Evolutionary conservation across 2,888 invertebrate species (phyloP), one percentile per base, ranked within the genome.

Genomic region (Cephalotes varians): DNA sequence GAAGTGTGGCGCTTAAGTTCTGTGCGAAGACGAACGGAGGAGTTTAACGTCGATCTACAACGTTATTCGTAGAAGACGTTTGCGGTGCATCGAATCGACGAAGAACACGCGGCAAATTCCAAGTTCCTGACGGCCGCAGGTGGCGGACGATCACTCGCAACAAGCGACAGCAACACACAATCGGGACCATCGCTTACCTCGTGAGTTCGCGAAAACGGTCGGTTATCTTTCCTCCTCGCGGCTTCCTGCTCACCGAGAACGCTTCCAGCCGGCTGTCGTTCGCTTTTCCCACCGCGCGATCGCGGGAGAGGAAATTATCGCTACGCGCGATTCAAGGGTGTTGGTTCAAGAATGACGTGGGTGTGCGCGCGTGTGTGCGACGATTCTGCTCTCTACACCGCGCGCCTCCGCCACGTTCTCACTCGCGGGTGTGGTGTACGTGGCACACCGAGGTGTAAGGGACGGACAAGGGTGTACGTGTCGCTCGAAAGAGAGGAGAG

Each of bases 221-320:
- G 9, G 64, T 60, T 83, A n/a, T n/a, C n/a, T 51, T 60, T 83
- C 56, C 71, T 49, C 56, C 49, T 58, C 76, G 47, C 58, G 18
- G 21, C 34, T 25, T 82, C 79, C 85, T 74, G 82, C 49, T 31
- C 60, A 79, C 56, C 87, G 74, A 83, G 82, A 76, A 83, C 84
- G 84, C 85, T 88, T 86, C 79, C 83, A 79, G 83, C 40, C 84
- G 85, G 86, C 65, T 1, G 44, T 18, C 44, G 76, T 73, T 82
- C 64, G 73, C 28, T 84, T 85, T 88, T 86, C 85, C 85, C 85
- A 85, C 80, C 81, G 79, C 81, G 82, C 81, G 87, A 72, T 47
- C 84, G 40, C 51, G 81, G 37, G 56, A 77, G 86, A 89, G 87
- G 89, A 89, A 90, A 88, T 90, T 85, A 90, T 85, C 87, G 85